A percentile compares a stretch with the other conserved stretches of the same genome.
phyloP scores from a whole-genome alignment of 2,888 invertebrate species.

The Argyresthia albistria region DNA sequence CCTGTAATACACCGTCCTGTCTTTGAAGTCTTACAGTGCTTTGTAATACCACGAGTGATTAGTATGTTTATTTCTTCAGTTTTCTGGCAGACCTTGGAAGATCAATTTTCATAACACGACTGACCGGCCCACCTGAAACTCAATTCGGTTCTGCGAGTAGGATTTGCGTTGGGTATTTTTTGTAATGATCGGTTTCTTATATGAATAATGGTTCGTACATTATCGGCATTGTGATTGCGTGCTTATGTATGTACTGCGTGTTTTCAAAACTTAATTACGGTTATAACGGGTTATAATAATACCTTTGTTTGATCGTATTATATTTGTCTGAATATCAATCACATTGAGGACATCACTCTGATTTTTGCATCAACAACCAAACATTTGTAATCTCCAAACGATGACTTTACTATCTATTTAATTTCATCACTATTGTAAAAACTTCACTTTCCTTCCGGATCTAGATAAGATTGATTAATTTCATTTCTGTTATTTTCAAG shows the following conservation, averaged over 20 bases:
- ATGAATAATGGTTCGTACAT: neutral
- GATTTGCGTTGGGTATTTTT: neutral
- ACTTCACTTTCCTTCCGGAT: neutral
- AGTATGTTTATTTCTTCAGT: slow-evolving; percentile 9
- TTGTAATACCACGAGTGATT: slow-evolving; percentile 13
- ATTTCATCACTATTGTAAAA: too few relatives aligned
- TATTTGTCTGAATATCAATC: too few relatives aligned
- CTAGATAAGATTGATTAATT: neutral
- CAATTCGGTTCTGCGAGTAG: neutral
- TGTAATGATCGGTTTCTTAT: neutral
- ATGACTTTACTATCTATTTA: too few relatives aligned
- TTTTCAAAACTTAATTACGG: too few relatives aligned
- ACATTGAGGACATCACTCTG: too few relatives aligned
- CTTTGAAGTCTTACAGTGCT: slow-evolving; percentile 30
- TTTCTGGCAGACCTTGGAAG: neutral
- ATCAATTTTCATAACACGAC: slow-evolving; percentile 1
- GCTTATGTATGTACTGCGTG: neutral
- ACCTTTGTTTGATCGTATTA: too few relatives aligned
- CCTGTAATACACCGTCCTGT: slow-evolving; percentile 42
- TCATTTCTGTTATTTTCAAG: too few relatives aligned
- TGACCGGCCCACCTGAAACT: neutral
- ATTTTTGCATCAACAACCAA: too few relatives aligned
- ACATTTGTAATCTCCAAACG: too few relatives aligned
- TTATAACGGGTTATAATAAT: too few relatives aligned
- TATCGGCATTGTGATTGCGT: neutral